These are phyloP conservation scores for Euborellia annulipes DNA, from an alignment of 1,140 invertebrate species.

Conservation along the genomic window DNA sequence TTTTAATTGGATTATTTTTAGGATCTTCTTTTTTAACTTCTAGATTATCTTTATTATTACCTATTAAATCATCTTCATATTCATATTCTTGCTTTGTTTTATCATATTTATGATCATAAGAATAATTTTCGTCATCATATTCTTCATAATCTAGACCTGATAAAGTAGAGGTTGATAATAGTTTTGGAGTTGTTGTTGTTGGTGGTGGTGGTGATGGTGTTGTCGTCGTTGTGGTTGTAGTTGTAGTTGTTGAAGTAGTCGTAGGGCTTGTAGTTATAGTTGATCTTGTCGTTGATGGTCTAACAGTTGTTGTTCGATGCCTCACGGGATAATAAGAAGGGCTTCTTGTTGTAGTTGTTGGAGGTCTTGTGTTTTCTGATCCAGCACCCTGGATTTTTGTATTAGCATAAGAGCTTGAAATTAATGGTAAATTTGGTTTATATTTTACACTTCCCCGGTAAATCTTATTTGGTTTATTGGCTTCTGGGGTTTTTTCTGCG, in stretches of 20 bases:
- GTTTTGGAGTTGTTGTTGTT: conserved; percentile 19
- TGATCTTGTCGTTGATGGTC: conserved; percentile 9
- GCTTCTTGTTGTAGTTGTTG: conserved; percentile 20
- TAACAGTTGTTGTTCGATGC: conserved; percentile 17
- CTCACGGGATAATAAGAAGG: conserved; percentile 24
- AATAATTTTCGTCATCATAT: conserved; percentile 9
- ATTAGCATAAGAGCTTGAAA: conserved; percentile 54
- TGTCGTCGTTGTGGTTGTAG: conserved; percentile 15
- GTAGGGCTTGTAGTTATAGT: conserved; percentile 9
- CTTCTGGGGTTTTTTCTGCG: conserved; percentile 30
- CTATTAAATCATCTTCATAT: conserved; percentile 1
- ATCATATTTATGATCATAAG: conserved; percentile 1
- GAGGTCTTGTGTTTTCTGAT: conserved; percentile 19
- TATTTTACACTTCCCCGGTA: no score
- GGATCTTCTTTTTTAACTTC: no score
- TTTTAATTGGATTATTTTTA: no score
- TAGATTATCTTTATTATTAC: no score
- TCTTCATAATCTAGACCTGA: conserved; percentile 4
- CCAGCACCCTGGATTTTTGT: conserved; percentile 45
- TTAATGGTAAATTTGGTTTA: conserved; percentile 38
- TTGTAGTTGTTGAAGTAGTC: conserved; percentile 14
- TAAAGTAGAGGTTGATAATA: conserved; percentile 15
- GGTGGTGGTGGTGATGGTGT: conserved; percentile 15
- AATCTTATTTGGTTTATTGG: no score
- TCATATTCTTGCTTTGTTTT: not conserved